These are phyloP conservation scores for Poicephalus gulielmi DNA, from an alignment of 2,113 vertebrate species.

Conservation along the genomic window DNA sequence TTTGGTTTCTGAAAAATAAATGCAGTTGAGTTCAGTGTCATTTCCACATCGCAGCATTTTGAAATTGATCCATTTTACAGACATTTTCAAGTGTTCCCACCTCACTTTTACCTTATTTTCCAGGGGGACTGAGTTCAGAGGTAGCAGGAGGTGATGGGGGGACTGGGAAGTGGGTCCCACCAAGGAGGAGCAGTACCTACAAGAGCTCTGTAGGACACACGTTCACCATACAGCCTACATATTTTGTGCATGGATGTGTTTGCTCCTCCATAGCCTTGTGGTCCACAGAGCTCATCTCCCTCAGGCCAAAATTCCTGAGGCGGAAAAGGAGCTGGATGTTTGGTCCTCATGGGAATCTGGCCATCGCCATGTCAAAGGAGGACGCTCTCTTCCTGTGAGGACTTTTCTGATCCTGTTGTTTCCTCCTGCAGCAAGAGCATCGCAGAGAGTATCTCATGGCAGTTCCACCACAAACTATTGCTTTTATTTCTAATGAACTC, in stretches of 20 bases:
- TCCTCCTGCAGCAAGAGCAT: neutral
- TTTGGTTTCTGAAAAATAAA: neutral
- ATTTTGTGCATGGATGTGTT: fast-evolving
- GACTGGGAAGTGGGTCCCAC: neutral
- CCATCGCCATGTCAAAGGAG: neutral
- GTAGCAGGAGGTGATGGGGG: neutral
- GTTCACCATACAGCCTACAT: neutral
- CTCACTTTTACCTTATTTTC: neutral
- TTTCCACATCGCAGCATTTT: neutral
- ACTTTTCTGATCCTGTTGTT: neutral
- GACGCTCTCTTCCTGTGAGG: neutral
- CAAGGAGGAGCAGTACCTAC: neutral
- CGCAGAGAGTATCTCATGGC: neutral
- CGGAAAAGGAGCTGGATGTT: neutral
- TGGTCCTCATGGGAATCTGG: neutral
- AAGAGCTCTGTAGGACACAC: neutral
- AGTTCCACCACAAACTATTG: neutral
- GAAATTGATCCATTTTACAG: neutral
- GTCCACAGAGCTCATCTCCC: neutral
- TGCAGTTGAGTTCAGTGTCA: neutral
- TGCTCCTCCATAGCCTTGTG: neutral
- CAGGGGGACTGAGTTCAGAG: neutral
- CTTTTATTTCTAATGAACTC: slow-evolving; percentile 1
- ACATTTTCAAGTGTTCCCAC: neutral
- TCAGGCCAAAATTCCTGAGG: neutral